Base-by-base conservation (phyloP, 2,113 vertebrate genomes). In the Prionailurus viverrinus region DNA sequence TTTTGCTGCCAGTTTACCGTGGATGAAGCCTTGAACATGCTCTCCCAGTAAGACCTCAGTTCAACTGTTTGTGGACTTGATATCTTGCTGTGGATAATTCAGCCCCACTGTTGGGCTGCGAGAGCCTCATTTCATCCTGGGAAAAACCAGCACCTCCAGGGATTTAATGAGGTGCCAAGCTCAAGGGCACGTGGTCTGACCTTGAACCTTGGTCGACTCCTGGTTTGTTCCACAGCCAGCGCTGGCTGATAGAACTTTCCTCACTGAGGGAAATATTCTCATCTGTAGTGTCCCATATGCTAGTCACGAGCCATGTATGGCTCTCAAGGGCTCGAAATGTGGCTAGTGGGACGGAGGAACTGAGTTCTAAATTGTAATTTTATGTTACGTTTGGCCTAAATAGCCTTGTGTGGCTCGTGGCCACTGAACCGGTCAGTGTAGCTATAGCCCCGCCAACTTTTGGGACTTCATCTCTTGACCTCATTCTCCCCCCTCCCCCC, bases 401-500 rank as follows among this genome's bases (percentile, higher is more conserved):
- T 12, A 66, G 66, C 71, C 11, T 10, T 25, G 7, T 23, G n/a
- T 55, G 79, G 39, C 90, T 25, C 9, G 61, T 25, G 27, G 25
- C 58, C 13, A 0, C 65, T 9, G 18, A 81, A 29, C 61, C 31
- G 25, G 71, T 33, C 1, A 13, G 55, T 18, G 29, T 5, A 11
- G 7, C 76, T 63, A 10, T 33, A 63, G 14, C 7, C 65, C 31
- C 23, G 33, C 80, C 1, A 1, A n/a, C 61, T 69, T 84, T 7
- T 81, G 55, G 74, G 95, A 95, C 23, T 74, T 82, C 86, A 41
- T 71, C 33, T 92, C 73, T 95, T n/a, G 68, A 80, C 36, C 55
- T 91, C 31, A 10, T 58, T 58, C 7, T 9, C 85, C 31, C 41
- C 4, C 8, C 86, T 39, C 5, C 13, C 27, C 76, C 4, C 36